phyloP scores from a whole-genome alignment of 2,888 invertebrate genomes.

The Allacma fusca region DNA sequence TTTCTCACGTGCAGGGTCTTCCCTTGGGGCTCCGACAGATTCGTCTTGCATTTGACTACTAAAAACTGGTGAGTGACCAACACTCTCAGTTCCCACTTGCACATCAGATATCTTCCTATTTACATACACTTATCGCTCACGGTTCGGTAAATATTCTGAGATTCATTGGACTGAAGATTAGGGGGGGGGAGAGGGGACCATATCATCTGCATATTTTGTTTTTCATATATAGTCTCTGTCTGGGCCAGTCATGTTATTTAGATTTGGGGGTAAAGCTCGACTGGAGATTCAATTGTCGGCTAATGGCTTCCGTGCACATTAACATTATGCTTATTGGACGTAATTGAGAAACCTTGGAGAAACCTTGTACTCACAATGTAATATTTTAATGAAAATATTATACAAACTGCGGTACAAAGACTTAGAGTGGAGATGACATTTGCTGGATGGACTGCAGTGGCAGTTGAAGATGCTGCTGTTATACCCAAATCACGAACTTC shows the following conservation, averaged over 20 bases:
- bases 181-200: too few species aligned
- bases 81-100: too few species aligned
- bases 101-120: too few species aligned
- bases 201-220: too few species aligned
- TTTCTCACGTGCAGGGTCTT: too few species aligned
- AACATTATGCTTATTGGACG: constrained; percentile 27
- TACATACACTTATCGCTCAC: too few species aligned
- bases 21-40: too few species aligned
- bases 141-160: not conserved
- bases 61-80: too few species aligned
- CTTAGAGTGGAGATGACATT: constrained; percentile 44
- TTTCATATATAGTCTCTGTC: not conserved
- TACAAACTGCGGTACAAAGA: constrained; percentile 44
- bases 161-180: not conserved
- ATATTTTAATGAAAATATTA: constrained; percentile 34
- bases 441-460: constrained; percentile 58
- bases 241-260: not conserved
- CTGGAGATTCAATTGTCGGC: constrained; percentile 23
- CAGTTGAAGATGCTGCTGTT: constrained; percentile 60
- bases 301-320: constrained; percentile 21
- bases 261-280: constrained; percentile 30
- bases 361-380: constrained; percentile 31
- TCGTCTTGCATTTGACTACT: too few species aligned
- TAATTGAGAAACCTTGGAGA: constrained; percentile 20
- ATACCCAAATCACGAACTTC: constrained; percentile 61